Evolutionary conservation across 2,888 invertebrate species (phyloP).

Genomic region (Ennomos fuscantarius): DNA sequence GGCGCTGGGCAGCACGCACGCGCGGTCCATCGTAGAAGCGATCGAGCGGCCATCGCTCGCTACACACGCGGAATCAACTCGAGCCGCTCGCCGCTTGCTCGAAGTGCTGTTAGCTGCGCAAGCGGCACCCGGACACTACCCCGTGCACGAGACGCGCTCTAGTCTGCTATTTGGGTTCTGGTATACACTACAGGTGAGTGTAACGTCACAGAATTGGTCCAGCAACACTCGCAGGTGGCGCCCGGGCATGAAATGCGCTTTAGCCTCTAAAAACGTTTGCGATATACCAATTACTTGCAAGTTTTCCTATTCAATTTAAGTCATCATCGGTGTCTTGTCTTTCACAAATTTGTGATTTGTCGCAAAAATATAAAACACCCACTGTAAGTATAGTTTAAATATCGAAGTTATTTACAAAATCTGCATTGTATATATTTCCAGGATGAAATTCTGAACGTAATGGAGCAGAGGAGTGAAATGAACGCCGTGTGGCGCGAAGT

Average conservation of each 20-base stretch:
- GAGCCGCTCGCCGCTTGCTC: slow-evolving; percentile 82
- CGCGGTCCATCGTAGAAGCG: slow-evolving; percentile 72
- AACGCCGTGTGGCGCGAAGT: slow-evolving; percentile 88
- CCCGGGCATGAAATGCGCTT: too few species aligned
- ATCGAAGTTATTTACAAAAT: too few species aligned
- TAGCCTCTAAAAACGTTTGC: too few species aligned
- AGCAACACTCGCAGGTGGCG: too few species aligned
- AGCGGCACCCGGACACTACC: slow-evolving; percentile 92
- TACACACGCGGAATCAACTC: slow-evolving; percentile 46
- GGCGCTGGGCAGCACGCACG: slow-evolving; percentile 89
- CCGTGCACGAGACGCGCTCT: slow-evolving; percentile 94
- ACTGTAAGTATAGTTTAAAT: too few species aligned
- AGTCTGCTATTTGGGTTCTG: slow-evolving; percentile 95
- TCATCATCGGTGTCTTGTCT: too few species aligned
- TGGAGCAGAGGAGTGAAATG: slow-evolving; percentile 60
- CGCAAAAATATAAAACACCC: too few species aligned
- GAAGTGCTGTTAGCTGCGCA: slow-evolving; percentile 92
- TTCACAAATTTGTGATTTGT: too few species aligned
- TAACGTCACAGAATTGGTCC: too few species aligned
- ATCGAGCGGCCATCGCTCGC: slow-evolving; percentile 44
- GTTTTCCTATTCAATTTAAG: too few species aligned
- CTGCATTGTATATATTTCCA: slow-evolving; percentile 51
- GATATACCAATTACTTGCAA: too few species aligned
- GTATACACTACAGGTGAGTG: slow-evolving; percentile 93
- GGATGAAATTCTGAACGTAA: slow-evolving; percentile 86